Evolutionary conservation across 2,113 vertebrate genomes (phyloP).

Genomic region (Vireo altiloquus): DNA sequence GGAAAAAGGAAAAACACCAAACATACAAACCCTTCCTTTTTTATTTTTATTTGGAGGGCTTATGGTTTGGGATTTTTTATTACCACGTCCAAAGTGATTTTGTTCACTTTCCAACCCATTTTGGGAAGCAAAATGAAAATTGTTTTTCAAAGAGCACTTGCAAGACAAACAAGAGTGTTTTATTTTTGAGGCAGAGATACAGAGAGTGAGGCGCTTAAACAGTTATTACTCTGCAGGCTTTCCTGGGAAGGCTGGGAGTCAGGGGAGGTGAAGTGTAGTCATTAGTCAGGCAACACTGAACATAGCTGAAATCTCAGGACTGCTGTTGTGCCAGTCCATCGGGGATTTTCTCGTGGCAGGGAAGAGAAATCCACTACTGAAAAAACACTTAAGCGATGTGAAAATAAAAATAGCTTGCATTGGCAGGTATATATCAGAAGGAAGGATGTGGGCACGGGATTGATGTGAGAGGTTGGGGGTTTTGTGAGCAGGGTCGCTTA

Average conservation of each 20-base stretch:
- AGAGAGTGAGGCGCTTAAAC: not conserved
- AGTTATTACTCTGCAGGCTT: not conserved
- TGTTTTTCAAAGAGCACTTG: not conserved
- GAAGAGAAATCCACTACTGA: not conserved
- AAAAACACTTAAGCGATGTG: not conserved
- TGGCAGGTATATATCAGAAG: not conserved
- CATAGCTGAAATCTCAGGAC: not conserved
- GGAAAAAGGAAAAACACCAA: not conserved
- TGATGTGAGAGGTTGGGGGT: not conserved
- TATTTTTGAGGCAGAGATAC: not conserved
- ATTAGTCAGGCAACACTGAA: not conserved
- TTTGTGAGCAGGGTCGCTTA: not conserved
- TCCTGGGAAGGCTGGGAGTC: not conserved
- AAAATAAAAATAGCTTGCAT: not conserved
- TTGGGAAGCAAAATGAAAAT: not conserved
- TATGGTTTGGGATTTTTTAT: not conserved
- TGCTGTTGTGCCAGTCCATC: not conserved
- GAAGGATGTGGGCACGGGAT: not conserved
- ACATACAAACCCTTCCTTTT: not conserved
- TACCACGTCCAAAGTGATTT: not conserved
- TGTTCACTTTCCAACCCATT: not conserved
- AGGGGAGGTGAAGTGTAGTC: not conserved
- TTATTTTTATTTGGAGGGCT: not conserved
- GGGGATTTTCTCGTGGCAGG: fast-evolving
- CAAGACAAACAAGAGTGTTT: not conserved